Conservation (phyloP, 2,888 invertebrate species). For the Chaetoderma sp. region DNA sequence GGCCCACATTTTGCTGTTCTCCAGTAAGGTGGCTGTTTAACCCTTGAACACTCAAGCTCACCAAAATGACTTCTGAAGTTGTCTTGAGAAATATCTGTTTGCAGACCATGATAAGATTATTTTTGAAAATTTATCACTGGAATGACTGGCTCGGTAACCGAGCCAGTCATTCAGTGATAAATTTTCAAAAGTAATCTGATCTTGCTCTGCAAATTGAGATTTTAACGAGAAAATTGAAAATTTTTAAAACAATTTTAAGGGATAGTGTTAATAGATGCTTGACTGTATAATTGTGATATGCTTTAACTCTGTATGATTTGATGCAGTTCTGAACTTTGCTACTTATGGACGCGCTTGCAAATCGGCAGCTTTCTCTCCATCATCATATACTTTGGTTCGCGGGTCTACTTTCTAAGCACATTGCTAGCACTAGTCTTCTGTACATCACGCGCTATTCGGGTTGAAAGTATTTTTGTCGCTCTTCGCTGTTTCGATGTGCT, state of each 20-base stretch:
- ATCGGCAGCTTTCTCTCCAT: not conserved
- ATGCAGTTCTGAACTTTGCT: constrained; percentile 13
- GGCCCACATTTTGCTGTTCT: too few relatives aligned
- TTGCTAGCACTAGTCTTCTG: not conserved
- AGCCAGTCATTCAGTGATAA: not conserved
- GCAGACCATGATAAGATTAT: too few relatives aligned
- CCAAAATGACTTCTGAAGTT: too few relatives aligned
- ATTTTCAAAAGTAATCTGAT: too few relatives aligned
- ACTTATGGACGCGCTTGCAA: not conserved
- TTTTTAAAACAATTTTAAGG: not conserved
- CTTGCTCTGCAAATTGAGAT: too few relatives aligned
- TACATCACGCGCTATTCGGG: not conserved
- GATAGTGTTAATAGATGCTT: not conserved
- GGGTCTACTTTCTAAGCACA: not conserved
- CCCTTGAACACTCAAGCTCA: too few relatives aligned
- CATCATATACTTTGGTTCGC: not conserved
- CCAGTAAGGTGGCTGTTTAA: too few relatives aligned
- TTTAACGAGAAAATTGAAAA: too few relatives aligned
- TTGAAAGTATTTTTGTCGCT: not conserved
- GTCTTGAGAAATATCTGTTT: too few relatives aligned
- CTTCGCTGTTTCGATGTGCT: not conserved
- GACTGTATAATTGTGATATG: not conserved
- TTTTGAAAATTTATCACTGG: too few relatives aligned
- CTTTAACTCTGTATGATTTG: not conserved
- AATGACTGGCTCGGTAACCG: too few relatives aligned